phyloP scores from a whole-genome alignment of 2,797 vertebrate genomes.

The Manis javanica region DNA sequence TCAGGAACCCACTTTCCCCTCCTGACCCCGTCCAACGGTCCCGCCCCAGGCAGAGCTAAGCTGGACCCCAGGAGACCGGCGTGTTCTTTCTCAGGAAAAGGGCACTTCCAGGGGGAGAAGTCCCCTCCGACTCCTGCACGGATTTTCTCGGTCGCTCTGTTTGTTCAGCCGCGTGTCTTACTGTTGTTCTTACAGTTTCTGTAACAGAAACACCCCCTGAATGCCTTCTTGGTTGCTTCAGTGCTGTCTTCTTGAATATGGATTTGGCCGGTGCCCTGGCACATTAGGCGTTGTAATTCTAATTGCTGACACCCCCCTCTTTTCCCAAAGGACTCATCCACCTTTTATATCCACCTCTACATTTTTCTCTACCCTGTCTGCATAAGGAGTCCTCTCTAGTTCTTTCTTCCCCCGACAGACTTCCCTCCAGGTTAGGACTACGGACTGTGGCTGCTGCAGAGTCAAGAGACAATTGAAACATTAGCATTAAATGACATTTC shows the following conservation, averaged over 20 bases:
- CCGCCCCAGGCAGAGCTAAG: background rate
- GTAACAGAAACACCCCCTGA: accelerated
- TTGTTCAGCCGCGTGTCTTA: background rate
- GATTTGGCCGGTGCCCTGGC: accelerated
- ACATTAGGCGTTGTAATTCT: accelerated
- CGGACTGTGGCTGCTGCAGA: no score
- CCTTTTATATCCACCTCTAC: background rate
- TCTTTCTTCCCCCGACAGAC: no score
- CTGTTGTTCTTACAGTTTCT: background rate
- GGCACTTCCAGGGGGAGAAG: background rate
- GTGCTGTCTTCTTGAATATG: background rate
- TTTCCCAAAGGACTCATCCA: background rate
- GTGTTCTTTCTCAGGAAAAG: background rate
- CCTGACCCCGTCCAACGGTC: background rate
- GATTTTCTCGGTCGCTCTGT: background rate
- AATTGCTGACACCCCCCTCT: accelerated
- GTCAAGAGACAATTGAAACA: background rate
- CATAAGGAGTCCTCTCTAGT: accelerated
- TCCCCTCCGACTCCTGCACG: background rate
- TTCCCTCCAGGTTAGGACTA: background rate
- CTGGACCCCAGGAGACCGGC: background rate
- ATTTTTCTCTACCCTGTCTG: no score
- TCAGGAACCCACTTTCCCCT: no score
- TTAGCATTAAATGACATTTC: accelerated
- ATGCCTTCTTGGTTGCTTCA: background rate